Evolutionary conservation across 1,140 invertebrate genomes (phyloP).

Genomic region (Asbolus verrucosus): DNA sequence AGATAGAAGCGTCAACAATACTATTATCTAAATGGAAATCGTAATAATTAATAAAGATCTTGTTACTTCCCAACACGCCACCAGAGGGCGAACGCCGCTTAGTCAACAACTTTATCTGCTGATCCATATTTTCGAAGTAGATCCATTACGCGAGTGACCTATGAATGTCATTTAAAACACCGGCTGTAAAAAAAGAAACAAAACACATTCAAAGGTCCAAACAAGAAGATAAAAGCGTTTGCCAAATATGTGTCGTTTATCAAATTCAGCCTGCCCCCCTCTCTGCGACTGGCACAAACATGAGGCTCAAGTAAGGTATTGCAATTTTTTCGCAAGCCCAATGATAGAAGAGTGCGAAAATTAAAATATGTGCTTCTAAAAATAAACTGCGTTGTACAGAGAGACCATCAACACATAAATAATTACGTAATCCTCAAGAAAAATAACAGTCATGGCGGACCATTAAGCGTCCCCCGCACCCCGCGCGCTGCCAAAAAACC

Average conservation of each 20-base stretch:
- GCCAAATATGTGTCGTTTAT: slow-evolving; percentile 23
- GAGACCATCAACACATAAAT: slow-evolving; percentile 20
- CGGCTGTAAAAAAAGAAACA: too few species aligned
- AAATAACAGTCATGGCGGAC: not conserved
- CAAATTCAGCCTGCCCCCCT: not conserved
- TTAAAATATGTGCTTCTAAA: slow-evolving; percentile 30
- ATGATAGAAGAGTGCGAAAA: slow-evolving; percentile 5
- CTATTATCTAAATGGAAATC: too few species aligned
- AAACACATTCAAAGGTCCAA: too few species aligned
- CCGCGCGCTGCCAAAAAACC: not conserved
- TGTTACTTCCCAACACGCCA: too few species aligned
- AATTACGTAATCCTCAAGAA: slow-evolving; percentile 20
- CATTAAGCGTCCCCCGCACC: slow-evolving; percentile 5
- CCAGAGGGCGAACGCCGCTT: too few species aligned
- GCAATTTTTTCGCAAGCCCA: slow-evolving; percentile 14
- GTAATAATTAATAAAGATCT: too few species aligned
- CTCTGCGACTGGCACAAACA: slow-evolving; percentile 3
- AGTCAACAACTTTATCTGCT: too few species aligned
- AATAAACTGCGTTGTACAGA: slow-evolving; percentile 24
- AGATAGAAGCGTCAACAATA: too few species aligned
- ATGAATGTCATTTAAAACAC: too few species aligned
- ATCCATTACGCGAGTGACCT: too few species aligned
- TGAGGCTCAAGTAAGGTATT: slow-evolving; percentile 33
- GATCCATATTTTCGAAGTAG: too few species aligned
- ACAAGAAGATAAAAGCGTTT: slow-evolving; percentile 4